Percentiles rank a stretch among this genome's conserved stretches.
Conservation (phyloP, 2,113 vertebrate species). For the Rhynchomys soricoides region DNA sequence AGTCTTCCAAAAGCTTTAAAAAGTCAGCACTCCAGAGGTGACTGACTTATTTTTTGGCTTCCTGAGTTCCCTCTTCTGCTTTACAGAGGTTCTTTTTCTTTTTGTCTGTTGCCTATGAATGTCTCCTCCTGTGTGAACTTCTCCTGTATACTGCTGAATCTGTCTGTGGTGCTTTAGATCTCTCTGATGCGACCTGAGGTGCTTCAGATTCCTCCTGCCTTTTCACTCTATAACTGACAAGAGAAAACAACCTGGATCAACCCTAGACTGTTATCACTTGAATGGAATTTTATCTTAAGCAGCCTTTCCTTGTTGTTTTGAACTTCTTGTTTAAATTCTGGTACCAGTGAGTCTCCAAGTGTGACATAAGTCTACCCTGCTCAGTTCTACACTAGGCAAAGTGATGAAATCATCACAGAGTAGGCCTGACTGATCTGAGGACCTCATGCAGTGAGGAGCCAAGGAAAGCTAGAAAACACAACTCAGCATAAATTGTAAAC, state of each 20-base stretch:
- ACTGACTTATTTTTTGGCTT: not conserved
- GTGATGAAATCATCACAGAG: rapidly evolving
- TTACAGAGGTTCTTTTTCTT: not conserved
- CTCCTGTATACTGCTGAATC: not conserved
- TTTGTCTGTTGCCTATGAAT: not conserved
- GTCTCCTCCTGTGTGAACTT: too few relatives aligned
- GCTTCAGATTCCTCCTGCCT: not conserved
- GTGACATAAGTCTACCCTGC: too few relatives aligned
- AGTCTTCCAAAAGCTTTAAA: not conserved
- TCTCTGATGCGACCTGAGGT: not conserved
- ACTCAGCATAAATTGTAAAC: not conserved
- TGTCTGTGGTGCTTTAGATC: not conserved
- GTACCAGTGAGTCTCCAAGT: not conserved
- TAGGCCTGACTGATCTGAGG: too few relatives aligned
- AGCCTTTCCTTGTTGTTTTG: too few relatives aligned
- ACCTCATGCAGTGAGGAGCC: rapidly evolving
- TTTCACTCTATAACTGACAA: not conserved
- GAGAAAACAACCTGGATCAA: not conserved
- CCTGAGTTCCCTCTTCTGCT: not conserved
- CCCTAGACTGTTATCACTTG: not conserved
- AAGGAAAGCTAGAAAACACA: not conserved
- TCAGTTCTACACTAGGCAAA: not conserved
- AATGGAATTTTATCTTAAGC: not conserved
- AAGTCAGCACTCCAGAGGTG: not conserved
- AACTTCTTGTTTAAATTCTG: not conserved